These are phyloP conservation scores for Drosophila birchii DNA, from an alignment of 2,888 invertebrate genomes.

Conservation along the genomic window DNA sequence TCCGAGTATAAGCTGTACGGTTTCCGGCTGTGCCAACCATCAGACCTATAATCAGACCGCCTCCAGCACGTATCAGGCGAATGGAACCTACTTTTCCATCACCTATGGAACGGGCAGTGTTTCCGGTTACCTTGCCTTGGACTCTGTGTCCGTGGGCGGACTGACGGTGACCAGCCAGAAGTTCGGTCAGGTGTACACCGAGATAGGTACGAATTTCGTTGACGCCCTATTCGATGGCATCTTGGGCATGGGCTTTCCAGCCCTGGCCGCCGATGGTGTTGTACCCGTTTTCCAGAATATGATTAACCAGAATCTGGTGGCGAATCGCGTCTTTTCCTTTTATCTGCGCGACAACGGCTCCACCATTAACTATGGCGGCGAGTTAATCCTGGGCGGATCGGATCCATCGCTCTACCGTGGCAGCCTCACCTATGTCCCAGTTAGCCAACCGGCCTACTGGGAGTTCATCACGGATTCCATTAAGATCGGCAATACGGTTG, in stretches of 20 bases:
- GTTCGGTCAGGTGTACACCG: constrained; percentile 96
- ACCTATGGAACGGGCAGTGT: constrained; percentile 97
- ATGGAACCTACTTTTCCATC: constrained; percentile 95
- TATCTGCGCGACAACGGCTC: constrained; percentile 90
- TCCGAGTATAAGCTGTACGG: constrained; percentile 96
- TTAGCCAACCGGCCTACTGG: constrained; percentile 95
- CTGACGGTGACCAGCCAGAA: constrained; percentile 90
- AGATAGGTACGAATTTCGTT: constrained; percentile 96
- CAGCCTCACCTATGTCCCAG: constrained; percentile 88
- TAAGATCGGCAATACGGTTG: constrained; percentile 85
- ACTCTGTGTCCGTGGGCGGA: constrained; percentile 90
- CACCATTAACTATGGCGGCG: constrained; percentile 86
- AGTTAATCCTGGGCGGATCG: constrained; percentile 96
- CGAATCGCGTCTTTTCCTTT: constrained; percentile 93
- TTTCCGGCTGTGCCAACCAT: constrained; percentile 95
- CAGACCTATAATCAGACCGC: constrained; percentile 94
- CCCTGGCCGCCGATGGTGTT: constrained; percentile 94
- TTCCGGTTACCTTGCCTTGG: constrained; percentile 96
- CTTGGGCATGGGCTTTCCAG: constrained; percentile 94
- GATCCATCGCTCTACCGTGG: constrained; percentile 93
- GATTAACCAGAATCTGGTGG: constrained; percentile 90
- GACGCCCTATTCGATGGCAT: constrained; percentile 99
- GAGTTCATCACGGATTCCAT: constrained; percentile 94
- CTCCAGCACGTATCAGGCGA: constrained; percentile 92
- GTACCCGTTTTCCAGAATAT: constrained; percentile 96